A percentile compares a stretch with the other conserved stretches of the same genome.
Evolutionary conservation across 2,888 invertebrate genomes (phyloP).

Genomic region (Eristalis tenax): DNA sequence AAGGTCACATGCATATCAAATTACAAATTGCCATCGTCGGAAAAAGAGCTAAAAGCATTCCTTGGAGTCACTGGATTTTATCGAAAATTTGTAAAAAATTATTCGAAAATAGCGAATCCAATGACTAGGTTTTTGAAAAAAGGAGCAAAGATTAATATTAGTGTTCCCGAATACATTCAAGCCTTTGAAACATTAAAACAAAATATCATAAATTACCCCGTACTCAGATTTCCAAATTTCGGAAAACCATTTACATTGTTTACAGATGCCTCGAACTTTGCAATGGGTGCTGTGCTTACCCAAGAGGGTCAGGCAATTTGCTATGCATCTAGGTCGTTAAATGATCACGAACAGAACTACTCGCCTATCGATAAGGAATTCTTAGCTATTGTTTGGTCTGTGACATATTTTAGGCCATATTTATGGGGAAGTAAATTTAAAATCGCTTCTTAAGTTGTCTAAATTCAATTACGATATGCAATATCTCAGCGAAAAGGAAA

Average conservation of each 20-base stretch:
- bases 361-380: constrained; percentile 45
- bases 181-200: constrained; percentile 38
- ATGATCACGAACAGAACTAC: background rate
- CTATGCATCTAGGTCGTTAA: background rate
- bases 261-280: constrained; percentile 29
- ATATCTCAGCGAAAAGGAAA: constrained; percentile 46
- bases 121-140: background rate
- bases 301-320: constrained; percentile 5
- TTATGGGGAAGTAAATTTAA: background rate
- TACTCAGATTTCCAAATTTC: constrained; percentile 35
- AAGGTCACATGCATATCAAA: no score
- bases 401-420: constrained; percentile 50
- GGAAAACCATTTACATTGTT: constrained; percentile 33
- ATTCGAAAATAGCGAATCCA: background rate
- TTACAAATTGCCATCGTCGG: background rate
- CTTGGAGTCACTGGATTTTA: background rate
- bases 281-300: constrained; percentile 31
- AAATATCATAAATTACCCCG: constrained; percentile 16
- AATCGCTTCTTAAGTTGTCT: constrained; percentile 44
- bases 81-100: background rate
- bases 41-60: no score
- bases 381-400: constrained; percentile 46
- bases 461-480: constrained; percentile 49
- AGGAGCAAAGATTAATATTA: background rate
- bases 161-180: background rate